Conservation (phyloP, 1,140 invertebrate species). For the Ostrea denselamellosa region DNA sequence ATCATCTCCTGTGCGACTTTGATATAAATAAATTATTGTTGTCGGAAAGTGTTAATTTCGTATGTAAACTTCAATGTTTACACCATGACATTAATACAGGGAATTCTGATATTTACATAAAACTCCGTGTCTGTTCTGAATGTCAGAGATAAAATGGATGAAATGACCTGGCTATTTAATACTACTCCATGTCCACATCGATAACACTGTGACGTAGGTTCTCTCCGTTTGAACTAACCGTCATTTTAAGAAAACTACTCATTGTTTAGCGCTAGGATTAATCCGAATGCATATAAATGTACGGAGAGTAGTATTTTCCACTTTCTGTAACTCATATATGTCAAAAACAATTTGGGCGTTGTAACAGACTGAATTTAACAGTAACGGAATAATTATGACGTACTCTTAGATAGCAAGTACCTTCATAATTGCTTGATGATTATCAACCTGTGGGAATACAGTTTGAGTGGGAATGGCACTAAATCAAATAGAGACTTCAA, state of each 20-base stretch:
- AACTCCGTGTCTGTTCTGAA: too few relatives aligned
- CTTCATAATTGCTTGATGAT: constrained; percentile 20
- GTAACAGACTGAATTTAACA: constrained; percentile 1
- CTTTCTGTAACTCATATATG: neutral
- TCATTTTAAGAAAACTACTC: neutral
- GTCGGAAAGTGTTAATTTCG: too few relatives aligned
- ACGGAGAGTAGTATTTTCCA: neutral
- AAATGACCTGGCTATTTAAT: too few relatives aligned
- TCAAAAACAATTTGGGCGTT: constrained; percentile 20
- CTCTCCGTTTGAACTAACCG: neutral
- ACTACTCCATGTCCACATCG: too few relatives aligned
- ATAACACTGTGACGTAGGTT: too few relatives aligned
- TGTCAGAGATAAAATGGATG: too few relatives aligned
- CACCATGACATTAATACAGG: too few relatives aligned
- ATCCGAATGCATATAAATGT: constrained; percentile 9
- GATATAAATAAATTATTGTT: too few relatives aligned
- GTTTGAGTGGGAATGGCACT: constrained; percentile 24
- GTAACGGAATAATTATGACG: constrained; percentile 12
- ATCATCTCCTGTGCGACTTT: too few relatives aligned
- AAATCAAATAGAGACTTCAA: constrained; percentile 37
- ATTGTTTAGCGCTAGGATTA: neutral
- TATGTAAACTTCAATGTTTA: too few relatives aligned
- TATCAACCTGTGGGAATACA: constrained; percentile 5
- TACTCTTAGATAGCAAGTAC: constrained; percentile 4
- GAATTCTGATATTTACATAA: too few relatives aligned